Evolutionary conservation across 2,888 invertebrate genomes (phyloP), one percentile per base, ranked within the genome.

Genomic region (Drosophila neonasuta): DNA sequence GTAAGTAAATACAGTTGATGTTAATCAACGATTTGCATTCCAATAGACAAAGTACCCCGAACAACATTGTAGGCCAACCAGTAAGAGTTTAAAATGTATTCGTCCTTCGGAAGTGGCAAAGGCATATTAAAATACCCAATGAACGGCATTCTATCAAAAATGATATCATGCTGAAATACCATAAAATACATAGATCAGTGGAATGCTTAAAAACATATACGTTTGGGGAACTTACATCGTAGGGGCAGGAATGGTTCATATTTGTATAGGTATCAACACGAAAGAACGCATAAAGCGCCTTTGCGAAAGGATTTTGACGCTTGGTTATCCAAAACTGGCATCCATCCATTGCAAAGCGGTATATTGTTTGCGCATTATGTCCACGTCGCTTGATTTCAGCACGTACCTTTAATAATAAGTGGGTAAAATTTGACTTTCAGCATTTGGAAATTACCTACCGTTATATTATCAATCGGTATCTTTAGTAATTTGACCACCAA

Each of bases 241-340:
- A 69, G 7, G 72, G 72, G 30, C 72, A 72, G 4, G 66, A 60
- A 11, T 72, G 72, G 42, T 72, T 72, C 1, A 72, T 8, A 36
- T 72, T 72, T 3, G 54, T 60, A n/a, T 44, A 60, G 3, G 20
- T 50, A 1, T 8, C 29, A 8, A 72, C 36, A 2, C 52, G 56
- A 3, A 66, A 30, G 4, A 59, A 17, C 9, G 36, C 20, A 20
- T 54, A 66, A 1, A 72, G 3, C 2, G 66, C 41, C 17, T 32
- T 41, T 24, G 63, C 57, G 1, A 69, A 11, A 0, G 42, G 50
- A 66, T 65, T 66, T 2, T 65, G 55, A 1, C 30, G 42, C n/a
- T 62, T 65, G 9, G 32, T 46, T 6, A 9, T 15, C 0, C 56
- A 15, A 17, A 72, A 72, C 3, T 46, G 30, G n/a, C 69, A 72